Percentiles rank a stretch among this genome's conserved stretches.
Evolutionary conservation across 2,797 vertebrate genomes (phyloP).

Genomic region (Erethizon dorsatum): DNA sequence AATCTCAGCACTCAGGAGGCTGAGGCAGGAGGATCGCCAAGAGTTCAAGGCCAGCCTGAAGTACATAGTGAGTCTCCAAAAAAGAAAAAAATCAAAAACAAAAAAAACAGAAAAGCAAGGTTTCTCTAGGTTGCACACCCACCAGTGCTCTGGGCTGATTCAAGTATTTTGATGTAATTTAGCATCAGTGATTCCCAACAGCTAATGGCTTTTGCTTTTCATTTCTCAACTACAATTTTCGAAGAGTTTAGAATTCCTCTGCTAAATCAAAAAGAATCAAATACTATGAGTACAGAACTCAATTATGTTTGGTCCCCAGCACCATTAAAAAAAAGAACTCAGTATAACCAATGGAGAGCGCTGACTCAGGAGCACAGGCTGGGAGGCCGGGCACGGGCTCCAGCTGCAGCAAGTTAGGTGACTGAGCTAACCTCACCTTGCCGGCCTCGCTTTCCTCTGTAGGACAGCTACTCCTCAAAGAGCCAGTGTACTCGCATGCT

Average conservation of each 20-base stretch:
- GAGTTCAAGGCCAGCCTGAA: not conserved
- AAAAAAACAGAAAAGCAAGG: not conserved
- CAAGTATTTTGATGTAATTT: not conserved
- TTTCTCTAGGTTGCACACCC: not conserved
- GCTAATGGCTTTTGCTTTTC: constrained; percentile 3
- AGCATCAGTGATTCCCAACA: not conserved
- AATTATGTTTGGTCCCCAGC: not conserved
- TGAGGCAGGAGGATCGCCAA: not conserved
- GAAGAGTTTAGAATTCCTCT: constrained; percentile 11
- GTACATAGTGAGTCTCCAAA: not conserved
- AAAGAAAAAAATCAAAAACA: not conserved
- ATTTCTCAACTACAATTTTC: not conserved
- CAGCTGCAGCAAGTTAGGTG: not conserved
- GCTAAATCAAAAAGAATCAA: constrained; percentile 55
- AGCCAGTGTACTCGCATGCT: not conserved
- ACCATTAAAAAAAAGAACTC: not conserved
- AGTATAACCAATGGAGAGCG: not conserved
- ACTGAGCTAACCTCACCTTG: not conserved
- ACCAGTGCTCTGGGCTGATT: not conserved
- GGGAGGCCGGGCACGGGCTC: not conserved
- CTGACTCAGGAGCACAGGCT: not conserved
- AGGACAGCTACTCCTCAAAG: not conserved
- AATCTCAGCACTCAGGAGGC: not conserved
- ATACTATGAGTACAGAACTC: not conserved
- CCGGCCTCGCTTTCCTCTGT: not conserved